Evolutionary conservation across 2,888 invertebrate genomes (phyloP), one percentile per base, ranked within the genome.

Genomic region (Agrotis exclamationis): DNA sequence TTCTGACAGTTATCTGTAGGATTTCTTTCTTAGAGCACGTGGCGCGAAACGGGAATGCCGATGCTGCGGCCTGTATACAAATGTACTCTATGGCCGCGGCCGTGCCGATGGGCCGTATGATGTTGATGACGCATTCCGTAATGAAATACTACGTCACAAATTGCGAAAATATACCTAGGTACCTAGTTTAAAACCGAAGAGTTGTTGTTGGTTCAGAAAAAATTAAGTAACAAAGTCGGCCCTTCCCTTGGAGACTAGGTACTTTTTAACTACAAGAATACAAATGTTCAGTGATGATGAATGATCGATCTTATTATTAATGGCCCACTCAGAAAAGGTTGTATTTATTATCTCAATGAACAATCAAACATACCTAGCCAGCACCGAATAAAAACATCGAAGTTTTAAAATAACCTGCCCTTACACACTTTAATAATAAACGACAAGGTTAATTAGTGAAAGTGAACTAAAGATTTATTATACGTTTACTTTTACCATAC

Each of bases 401-500:
- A 45, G 50, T 66, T 74, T 66, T 47, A 47, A 72, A 72, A 72
- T 66, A 74, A 45, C 65, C 39, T 64, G 56, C 22, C 54, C 64
- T 24, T 45, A 56, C 54, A 48, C 39, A 62, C 63, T 70, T 70
- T 63, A 56, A 44, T 72, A 56, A 28, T 73, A 73, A 57, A 70
- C 59, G 48, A 51, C 58, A 54, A 65, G 68, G 76, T 70, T 76
- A 45, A n/a, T n/a, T n/a, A 63, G 59, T 75, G 75, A 75, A 75
- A 75, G 75, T 75, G 44, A 70, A 14, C 53, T 63, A 75, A 58
- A 45, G 66, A 39, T 9, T 39, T 39, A 33, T 28, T 33, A 59
- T 57, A 58, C 18, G 3, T 59, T 48, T 39, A 69, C 76, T 74
- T 51, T 69, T 74, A 58, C 53, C 20, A n/a, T 48, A 20, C 48